Evolutionary conservation across 1,140 invertebrate species (phyloP).

Genomic region (Homalodisca vitripennis): DNA sequence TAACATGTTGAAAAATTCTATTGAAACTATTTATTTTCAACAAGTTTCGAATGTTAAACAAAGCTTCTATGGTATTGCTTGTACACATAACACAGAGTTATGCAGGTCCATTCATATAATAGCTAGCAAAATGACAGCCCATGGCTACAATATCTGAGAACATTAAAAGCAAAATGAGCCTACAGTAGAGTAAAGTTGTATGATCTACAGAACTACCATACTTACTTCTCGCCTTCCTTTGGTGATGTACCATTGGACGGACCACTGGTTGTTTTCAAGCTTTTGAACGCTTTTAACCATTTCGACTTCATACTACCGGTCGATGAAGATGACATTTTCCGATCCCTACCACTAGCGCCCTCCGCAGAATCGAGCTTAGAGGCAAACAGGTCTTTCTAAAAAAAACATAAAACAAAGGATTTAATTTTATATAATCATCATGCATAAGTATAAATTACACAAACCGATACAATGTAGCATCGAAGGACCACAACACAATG

Average conservation of each 20-base stretch:
- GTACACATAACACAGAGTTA: background rate
- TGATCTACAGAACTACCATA: constrained; percentile 34
- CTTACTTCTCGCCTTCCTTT: constrained; percentile 58
- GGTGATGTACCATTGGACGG: constrained; percentile 54
- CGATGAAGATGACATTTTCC: constrained; percentile 83
- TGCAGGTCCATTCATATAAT: background rate
- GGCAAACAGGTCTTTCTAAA: constrained; percentile 87
- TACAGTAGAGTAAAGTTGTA: constrained; percentile 20
- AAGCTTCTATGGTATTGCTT: background rate
- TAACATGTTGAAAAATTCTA: no score
- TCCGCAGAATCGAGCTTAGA: constrained; percentile 67
- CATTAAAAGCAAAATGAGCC: constrained; percentile 14
- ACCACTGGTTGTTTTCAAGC: constrained; percentile 77
- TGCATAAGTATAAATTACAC: no score
- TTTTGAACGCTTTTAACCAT: constrained; percentile 97
- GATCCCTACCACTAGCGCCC: constrained; percentile 59
- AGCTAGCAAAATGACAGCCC: background rate
- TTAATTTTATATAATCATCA: no score
- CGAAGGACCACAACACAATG: no score
- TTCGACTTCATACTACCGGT: constrained; percentile 93
- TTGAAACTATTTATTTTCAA: no score
- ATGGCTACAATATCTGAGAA: constrained; percentile 1
- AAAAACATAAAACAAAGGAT: no score
- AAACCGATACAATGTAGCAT: no score
- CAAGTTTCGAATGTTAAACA: no score